Evolutionary conservation across 2,888 invertebrate species (phyloP), one percentile per base, ranked within the genome.

Genomic region (Chesias legatella): DNA sequence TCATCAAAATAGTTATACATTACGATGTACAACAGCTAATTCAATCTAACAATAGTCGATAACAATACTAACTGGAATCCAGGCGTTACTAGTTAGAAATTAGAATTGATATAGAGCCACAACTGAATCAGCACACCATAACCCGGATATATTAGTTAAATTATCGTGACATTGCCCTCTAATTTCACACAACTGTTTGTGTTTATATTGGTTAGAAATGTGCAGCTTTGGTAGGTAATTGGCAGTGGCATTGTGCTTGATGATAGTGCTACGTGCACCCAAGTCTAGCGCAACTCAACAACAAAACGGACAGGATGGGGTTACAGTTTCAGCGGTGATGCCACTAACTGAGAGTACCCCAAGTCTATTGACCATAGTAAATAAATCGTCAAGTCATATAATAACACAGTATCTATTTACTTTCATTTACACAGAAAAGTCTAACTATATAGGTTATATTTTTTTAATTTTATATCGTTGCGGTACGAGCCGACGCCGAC

Each of bases 151-250:
- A 60, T 58, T 44, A 41, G 51, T 49, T 51, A 58, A 65, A 73
- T 61, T 68, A 63, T 53, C 53, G 56, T 67, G 54, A 66, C 63
- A 67, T 69, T 68, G 63, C 58, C 61, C 64, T 56, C 59, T 63
- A 67, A 69, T 67, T 53, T 44, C 42, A 42, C 43, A 53, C 69
- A 66, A 72, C 73, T 70, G 52, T 37, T 37, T 43, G 60, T 58
- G 54, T 66, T 63, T 55, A 58, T 59, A 61, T 56, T 57, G 55
- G 53, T 48, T 62, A 60, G 60, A 69, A 72, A 73, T 72, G 60
- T 66, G 67, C 63, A 67, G 67, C 65, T 67, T 64, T 48, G 59
- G 49, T 51, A 43, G 56, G 69, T 79, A 78, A 79, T 78, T 74
- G 72, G 53, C 60, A 58, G 64, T 64, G 55, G 61, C 64, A 67